Base-by-base conservation (phyloP, 2,113 vertebrate species). In the Halcyon senegalensis region DNA sequence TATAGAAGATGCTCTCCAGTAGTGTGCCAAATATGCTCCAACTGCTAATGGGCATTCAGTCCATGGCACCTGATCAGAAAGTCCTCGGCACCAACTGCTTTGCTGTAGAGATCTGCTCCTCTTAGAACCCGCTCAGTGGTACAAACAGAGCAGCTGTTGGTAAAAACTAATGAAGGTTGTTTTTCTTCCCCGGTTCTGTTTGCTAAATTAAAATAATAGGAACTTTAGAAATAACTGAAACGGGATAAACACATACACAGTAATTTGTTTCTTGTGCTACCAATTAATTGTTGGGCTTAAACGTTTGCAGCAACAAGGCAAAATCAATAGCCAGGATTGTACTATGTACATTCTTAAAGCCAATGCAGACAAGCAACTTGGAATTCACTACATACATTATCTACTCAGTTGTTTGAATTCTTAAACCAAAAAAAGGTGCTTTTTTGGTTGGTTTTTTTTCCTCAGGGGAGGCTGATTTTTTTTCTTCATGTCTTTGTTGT, bases 201-300 rank as follows among this genome's bases (percentile, higher is more conserved):
- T 87, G 44, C n/a, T 80, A 73, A 68, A 86, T 83, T 91, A 93
- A 73, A 41, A 62, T 83, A 90, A 70, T 73, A 39, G 70, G 39
- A 80, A 66, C 46, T 87, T 51, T 5, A 79, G 66, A 19, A 72
- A 30, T 76, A 84, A 56, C 4, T 75, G 39, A 37, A 80, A 35
- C 15, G 41, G 35, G 63, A 35, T 84, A 53, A 78, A 43, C 7
- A 17, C 56, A 33, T 4, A 67, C 17, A 39, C 20, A 48, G 31
- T 58, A 68, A 76, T 87, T 93, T 73, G 12, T 76, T 95, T 58
- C 16, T 83, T 82, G 44, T 89, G 59, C 74, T 82, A 21, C 27
- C 24, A 75, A 9, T 75, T 92, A 94, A 60, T 75, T 82, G 19
- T 60, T 89, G 43, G 50, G 13, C 17, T 91, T 84, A 94, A 67